Evolutionary conservation across 2,888 invertebrate species (phyloP), one percentile per base, ranked within the genome.

Genomic region (Blastobasis adustella): DNA sequence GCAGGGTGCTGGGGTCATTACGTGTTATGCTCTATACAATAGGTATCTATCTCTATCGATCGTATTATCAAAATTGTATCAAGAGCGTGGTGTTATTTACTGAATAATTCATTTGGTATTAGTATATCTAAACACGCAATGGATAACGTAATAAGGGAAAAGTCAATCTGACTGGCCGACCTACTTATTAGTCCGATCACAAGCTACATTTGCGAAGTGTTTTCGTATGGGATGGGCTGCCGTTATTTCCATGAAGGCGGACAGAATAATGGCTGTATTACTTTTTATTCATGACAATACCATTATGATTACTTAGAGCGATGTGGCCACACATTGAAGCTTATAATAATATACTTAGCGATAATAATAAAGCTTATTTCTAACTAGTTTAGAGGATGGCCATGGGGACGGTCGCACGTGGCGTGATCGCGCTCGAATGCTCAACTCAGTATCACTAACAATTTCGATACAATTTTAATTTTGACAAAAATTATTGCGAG

Each of bases 321-420:
- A 61, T 60, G 61, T 62, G 66, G 67, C 67, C 76, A 76, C 72
- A 75, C 70, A 58, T 73, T 71, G 69, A 64, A 54, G 62, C 46
- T 49, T 71, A 71, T 61, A 63, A 69, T 75, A 76, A 76, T 57
- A 67, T 40, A 42, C 67, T 70, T 77, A 61, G 75, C 69, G 69
- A 75, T 77, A 63, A 68, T 75, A 73, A 57, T 69, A 64, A 78
- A 80, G 79, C 79, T 85, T 86, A 83, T 63, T 69, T 66, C 65
- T 77, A 76, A 86, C 87, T 88, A 88, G 87, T 88, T 87, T 88
- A 88, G 88, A 88, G 87, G 88, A 88, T 88, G 88, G 87, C 87
- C 84, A 79, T 79, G 73, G 78, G 88, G 88, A 88, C 88, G 88
- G 88, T 85, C 85, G 85, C 82, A 77, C 69, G 79, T 70, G 62